Percentiles rank a stretch among this genome's conserved stretches.
phyloP scores from a whole-genome alignment of 1,140 invertebrate genomes.

The Lethocerus indicus region DNA sequence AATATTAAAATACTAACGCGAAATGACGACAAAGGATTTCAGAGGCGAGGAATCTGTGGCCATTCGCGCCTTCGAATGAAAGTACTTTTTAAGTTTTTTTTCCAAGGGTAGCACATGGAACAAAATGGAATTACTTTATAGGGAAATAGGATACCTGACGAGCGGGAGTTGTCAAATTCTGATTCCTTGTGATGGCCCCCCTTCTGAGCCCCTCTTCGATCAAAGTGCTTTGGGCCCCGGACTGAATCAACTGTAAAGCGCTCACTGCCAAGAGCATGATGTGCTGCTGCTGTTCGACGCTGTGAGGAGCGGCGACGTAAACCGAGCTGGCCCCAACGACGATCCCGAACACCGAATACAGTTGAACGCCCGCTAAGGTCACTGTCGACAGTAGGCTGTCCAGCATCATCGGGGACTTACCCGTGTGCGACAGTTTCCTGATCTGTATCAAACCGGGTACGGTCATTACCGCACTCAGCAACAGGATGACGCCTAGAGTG shows the following conservation, averaged over 20 bases:
- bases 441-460: constrained; percentile 24
- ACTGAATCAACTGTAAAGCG: constrained; percentile 33
- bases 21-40: too few species aligned
- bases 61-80: too few species aligned
- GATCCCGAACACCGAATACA: constrained; percentile 38
- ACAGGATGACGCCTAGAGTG: constrained; percentile 27
- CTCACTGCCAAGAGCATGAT: constrained; percentile 30
- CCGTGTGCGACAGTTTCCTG: constrained; percentile 29
- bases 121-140: too few species aligned
- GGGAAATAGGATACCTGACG: too few species aligned
- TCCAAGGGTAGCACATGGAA: too few species aligned
- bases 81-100: too few species aligned
- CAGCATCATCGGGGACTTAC: constrained; percentile 25
- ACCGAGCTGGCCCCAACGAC: constrained; percentile 29
- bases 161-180: constrained; percentile 38
- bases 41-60: too few species aligned
- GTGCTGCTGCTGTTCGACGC: constrained; percentile 21
- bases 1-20: too few species aligned
- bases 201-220: constrained; percentile 39
- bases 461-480: constrained; percentile 22
- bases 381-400: constrained; percentile 31
- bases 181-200: constrained; percentile 31
- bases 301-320: constrained; percentile 25
- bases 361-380: constrained; percentile 33
- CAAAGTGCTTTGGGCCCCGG: constrained; percentile 37